These are phyloP conservation scores for Hucho hucho DNA, from an alignment of 2,113 vertebrate species.

Conservation along the genomic window DNA sequence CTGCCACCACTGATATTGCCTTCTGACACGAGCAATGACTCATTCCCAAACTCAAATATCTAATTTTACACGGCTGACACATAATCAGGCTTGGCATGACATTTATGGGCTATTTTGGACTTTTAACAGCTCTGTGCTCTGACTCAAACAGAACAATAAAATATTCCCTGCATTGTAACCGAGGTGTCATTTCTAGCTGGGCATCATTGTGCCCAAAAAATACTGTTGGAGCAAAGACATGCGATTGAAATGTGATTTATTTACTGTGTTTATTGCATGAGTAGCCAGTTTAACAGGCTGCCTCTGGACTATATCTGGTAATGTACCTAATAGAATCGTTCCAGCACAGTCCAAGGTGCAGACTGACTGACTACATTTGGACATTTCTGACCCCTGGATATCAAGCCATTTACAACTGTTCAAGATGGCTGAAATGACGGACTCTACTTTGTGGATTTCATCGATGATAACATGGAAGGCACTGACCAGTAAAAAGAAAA, in stretches of 20 bases:
- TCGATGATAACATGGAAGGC: background rate
- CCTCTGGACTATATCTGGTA: conserved; percentile 51
- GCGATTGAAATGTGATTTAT: conserved; percentile 63
- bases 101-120: conserved; percentile 72
- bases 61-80: conserved; percentile 54
- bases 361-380: background rate
- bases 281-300: conserved; percentile 65
- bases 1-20: conserved; percentile 33
- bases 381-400: background rate
- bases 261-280: conserved; percentile 65
- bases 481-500: background rate
- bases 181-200: conserved; percentile 55
- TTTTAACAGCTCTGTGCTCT: conserved; percentile 66
- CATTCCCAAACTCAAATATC: conserved; percentile 44
- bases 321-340: conserved; percentile 39
- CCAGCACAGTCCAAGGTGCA: conserved; percentile 39
- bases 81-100: conserved; percentile 69
- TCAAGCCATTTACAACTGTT: background rate
- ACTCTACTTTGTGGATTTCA: background rate
- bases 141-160: conserved; percentile 76
- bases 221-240: conserved; percentile 50
- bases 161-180: conserved; percentile 47
- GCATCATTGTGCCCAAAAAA: conserved; percentile 32
- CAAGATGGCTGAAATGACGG: background rate
- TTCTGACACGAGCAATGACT: conserved; percentile 36